A percentile compares a stretch with the other conserved stretches of the same genome.
These are phyloP conservation scores for Gadopsis bispinosus DNA, from an alignment of 2,797 vertebrate species.

Conservation along the genomic window DNA sequence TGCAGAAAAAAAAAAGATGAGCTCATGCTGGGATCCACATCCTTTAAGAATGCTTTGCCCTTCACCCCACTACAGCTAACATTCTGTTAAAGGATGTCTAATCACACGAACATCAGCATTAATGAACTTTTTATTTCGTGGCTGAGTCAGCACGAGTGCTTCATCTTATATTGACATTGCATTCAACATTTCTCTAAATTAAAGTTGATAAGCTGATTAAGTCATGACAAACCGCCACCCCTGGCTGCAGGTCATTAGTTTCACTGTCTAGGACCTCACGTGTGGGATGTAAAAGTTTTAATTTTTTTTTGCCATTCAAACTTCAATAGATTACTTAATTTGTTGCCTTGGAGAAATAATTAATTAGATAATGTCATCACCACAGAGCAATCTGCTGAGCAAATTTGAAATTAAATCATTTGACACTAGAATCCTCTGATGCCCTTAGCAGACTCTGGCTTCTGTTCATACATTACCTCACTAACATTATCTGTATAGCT, in stretches of 20 bases:
- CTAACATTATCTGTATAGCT: not conserved
- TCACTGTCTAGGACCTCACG: conserved; percentile 51
- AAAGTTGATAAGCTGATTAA: conserved; percentile 51
- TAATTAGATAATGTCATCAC: conserved; percentile 59
- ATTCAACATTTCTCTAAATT: conserved; percentile 52
- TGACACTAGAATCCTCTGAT: conserved; percentile 18
- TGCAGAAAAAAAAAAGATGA: conserved; percentile 28
- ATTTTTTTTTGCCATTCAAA: conserved; percentile 29
- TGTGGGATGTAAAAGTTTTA: conserved; percentile 20
- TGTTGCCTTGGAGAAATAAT: conserved; percentile 49
- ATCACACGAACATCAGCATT: conserved; percentile 47
- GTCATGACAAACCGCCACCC: conserved; percentile 44
- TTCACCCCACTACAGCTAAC: conserved; percentile 37
- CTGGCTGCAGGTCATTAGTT: conserved; percentile 53
- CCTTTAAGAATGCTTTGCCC: conserved; percentile 15
- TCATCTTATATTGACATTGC: conserved; percentile 38
- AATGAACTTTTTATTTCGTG: conserved; percentile 53
- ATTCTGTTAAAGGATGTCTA: conserved; percentile 41
- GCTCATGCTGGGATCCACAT: conserved; percentile 22
- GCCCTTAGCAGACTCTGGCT: conserved; percentile 7
- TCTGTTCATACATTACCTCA: not conserved
- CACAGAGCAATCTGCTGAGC: conserved; percentile 32
- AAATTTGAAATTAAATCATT: conserved; percentile 59
- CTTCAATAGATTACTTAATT: conserved; percentile 59
- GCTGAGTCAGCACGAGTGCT: conserved; percentile 27